These are phyloP conservation scores for Anableps anableps DNA, from an alignment of 2,797 vertebrate genomes.

Conservation along the genomic window DNA sequence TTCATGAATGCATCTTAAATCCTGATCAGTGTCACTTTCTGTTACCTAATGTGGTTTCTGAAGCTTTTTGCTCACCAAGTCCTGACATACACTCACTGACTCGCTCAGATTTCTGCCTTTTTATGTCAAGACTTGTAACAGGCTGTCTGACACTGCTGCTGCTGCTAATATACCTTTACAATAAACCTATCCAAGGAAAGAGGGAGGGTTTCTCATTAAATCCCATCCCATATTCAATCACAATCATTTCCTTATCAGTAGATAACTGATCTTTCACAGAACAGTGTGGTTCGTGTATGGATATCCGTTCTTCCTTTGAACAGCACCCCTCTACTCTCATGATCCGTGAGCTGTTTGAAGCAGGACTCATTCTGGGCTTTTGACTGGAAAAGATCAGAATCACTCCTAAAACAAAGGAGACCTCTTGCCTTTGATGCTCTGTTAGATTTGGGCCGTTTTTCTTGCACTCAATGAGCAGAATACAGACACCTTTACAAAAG, in stretches of 20 bases:
- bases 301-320: constrained; percentile 22
- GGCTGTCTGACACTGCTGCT: neutral
- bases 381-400: neutral
- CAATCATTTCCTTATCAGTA: constrained; percentile 7
- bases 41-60: neutral
- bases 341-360: constrained; percentile 7
- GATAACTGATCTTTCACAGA: neutral
- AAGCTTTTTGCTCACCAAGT: neutral
- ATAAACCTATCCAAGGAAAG: neutral
- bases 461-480: neutral
- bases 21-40: neutral
- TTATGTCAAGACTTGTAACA: neutral
- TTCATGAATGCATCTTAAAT: neutral
- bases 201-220: neutral
- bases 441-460: neutral
- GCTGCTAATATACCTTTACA: neutral
- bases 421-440: neutral
- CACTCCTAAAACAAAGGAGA: constrained; percentile 7
- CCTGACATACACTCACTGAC: neutral
- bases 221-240: neutral
- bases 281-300: neutral
- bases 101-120: neutral
- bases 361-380: neutral
- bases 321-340: constrained; percentile 5
- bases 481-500: neutral